Percentiles rank a stretch among this genome's conserved stretches.
Conservation (phyloP, 2,113 vertebrate species). For the Dromaius novaehollandiae region DNA sequence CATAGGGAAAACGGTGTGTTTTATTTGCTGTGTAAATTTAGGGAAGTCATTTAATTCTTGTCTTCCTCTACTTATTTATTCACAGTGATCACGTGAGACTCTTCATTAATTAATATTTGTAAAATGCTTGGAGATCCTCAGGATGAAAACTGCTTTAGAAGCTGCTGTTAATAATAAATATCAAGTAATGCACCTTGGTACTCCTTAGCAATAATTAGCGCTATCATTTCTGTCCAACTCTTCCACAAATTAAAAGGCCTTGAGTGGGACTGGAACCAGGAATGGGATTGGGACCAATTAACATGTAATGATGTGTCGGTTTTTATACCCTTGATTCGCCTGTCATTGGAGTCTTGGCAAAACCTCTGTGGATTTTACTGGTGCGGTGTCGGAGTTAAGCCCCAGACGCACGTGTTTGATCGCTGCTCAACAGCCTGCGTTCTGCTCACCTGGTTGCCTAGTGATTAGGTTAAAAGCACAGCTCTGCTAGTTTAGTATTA, state of each 20-base stretch:
- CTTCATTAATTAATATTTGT: slow-evolving; percentile 40
- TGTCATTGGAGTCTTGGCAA: not conserved
- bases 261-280: slow-evolving; percentile 6
- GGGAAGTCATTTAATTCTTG: slow-evolving; percentile 8
- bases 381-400: slow-evolving; percentile 1
- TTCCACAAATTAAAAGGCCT: slow-evolving; percentile 60
- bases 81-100: not conserved
- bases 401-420: not conserved
- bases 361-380: slow-evolving; percentile 45
- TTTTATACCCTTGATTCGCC: slow-evolving; percentile 33
- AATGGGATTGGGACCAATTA: slow-evolving; percentile 49
- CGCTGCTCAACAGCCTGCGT: not conserved
- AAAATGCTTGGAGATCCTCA: slow-evolving; percentile 48
- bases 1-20: not conserved
- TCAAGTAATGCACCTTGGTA: slow-evolving; percentile 55
- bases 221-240: slow-evolving; percentile 28
- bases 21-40: not conserved
- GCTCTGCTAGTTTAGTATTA: slow-evolving; percentile 35
- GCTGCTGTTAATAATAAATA: slow-evolving; percentile 63
- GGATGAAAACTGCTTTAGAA: slow-evolving; percentile 50
- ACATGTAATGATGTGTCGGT: not conserved
- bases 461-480: slow-evolving; percentile 38
- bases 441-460: slow-evolving; percentile 50
- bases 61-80: not conserved
- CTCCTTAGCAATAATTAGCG: slow-evolving; percentile 51